phyloP scores from a whole-genome alignment of 2,888 invertebrate species.

The Amblyteles armatorius region DNA sequence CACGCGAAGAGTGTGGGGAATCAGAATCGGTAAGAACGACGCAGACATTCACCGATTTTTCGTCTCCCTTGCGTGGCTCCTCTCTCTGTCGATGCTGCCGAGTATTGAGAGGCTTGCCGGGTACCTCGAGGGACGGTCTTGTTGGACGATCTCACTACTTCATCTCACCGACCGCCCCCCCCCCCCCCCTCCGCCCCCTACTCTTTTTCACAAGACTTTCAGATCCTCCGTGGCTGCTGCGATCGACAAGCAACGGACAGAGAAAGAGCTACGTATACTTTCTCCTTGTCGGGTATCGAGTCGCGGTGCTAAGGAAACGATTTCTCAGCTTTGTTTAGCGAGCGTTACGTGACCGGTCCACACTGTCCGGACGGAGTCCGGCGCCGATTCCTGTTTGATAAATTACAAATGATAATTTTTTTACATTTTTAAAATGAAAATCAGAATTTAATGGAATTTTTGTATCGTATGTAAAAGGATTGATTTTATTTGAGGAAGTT shows the following conservation, averaged over 20 bases:
- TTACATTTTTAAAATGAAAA: neutral
- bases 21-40: constrained; percentile 56
- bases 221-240: constrained; percentile 21
- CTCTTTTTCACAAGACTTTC: constrained; percentile 21
- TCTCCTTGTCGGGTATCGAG: constrained; percentile 21
- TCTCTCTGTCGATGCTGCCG: constrained; percentile 43
- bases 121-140: constrained; percentile 9
- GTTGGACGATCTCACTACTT: constrained; percentile 18
- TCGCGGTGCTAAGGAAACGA: constrained; percentile 2
- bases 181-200: neutral
- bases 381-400: neutral
- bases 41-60: constrained; percentile 69
- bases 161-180: neutral
- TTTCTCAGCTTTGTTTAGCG: constrained; percentile 28
- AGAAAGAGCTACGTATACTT: constrained; percentile 15
- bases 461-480: too few relatives aligned
- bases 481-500: too few relatives aligned
- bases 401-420: neutral
- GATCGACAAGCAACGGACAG: constrained; percentile 2
- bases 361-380: constrained; percentile 1
- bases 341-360: constrained; percentile 11
- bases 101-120: constrained; percentile 17
- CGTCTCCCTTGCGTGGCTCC: constrained; percentile 44
- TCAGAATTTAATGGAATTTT: too few relatives aligned
- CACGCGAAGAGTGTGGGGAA: constrained; percentile 43